Conservation (phyloP, 2,113 vertebrate species). For the Thunnus maccoyii region DNA sequence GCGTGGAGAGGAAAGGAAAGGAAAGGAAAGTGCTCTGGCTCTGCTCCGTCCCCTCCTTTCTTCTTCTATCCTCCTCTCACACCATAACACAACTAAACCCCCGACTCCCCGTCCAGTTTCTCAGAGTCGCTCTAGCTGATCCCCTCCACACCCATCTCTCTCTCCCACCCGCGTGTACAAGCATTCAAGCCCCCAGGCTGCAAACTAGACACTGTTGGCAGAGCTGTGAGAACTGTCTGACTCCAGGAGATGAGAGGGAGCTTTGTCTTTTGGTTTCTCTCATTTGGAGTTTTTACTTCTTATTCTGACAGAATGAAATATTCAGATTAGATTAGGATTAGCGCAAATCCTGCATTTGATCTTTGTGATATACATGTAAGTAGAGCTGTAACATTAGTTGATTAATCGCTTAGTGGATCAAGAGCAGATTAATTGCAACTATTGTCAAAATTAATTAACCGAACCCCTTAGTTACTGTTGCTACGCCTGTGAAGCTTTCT, state of each 20-base stretch:
- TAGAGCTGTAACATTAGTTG: no score
- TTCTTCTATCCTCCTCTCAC: not conserved
- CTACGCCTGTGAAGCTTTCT: no score
- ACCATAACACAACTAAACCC: slow-evolving; percentile 8
- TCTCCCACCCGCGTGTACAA: slow-evolving; percentile 16
- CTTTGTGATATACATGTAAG: no score
- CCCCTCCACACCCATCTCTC: slow-evolving; percentile 32
- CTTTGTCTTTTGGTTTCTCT: slow-evolving; percentile 24
- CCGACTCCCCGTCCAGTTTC: slow-evolving; percentile 27
- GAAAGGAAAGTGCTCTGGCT: not conserved
- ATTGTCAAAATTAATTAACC: no score
- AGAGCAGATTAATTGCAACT: no score
- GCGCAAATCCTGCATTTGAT: no score
- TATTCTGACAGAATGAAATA: no score
- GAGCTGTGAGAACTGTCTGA: slow-evolving; percentile 35
- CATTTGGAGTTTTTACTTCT: not conserved
- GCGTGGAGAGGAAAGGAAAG: no score
- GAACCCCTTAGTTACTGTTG: no score
- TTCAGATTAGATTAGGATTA: no score
- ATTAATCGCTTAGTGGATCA: no score
- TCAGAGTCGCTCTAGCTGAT: slow-evolving; percentile 32
- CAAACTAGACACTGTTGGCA: slow-evolving; percentile 42
- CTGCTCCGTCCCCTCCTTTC: slow-evolving; percentile 9
- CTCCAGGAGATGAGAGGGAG: slow-evolving; percentile 36
- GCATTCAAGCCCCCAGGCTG: slow-evolving; percentile 20